phyloP scores from a whole-genome alignment of 2,888 invertebrate species.

The Molanna angustata region DNA sequence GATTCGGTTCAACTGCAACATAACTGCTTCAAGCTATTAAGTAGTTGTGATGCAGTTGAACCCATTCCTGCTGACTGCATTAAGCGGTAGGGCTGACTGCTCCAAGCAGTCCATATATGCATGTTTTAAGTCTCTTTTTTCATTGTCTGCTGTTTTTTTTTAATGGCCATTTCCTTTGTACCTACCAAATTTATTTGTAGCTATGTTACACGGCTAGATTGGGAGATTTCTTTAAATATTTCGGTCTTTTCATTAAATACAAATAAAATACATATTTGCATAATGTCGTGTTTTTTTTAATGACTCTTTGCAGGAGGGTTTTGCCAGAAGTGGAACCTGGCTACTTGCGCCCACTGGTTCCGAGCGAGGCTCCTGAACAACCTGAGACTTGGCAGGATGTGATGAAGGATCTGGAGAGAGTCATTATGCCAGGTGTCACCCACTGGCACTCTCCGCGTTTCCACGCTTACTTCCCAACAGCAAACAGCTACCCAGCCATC shows the following conservation, averaged over 20 bases:
- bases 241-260: background rate
- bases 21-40: no score
- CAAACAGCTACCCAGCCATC: conserved; percentile 90
- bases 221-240: no score
- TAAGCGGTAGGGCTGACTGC: no score
- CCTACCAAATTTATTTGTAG: no score
- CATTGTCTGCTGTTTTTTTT: no score
- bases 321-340: conserved; percentile 92
- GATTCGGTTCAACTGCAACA: no score
- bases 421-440: conserved; percentile 97
- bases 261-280: background rate
- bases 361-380: conserved; percentile 76
- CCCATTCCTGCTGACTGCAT: no score
- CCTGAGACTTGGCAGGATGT: conserved; percentile 90
- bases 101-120: no score
- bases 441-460: conserved; percentile 97
- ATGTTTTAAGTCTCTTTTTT: no score
- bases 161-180: background rate
- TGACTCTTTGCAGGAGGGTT: conserved; percentile 62
- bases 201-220: no score
- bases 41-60: no score
- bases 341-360: conserved; percentile 84
- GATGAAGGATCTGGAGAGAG: conserved; percentile 88
- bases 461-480: conserved; percentile 94
- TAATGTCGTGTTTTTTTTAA: background rate